These are phyloP conservation scores for Coleophora flavipennella DNA, from an alignment of 2,888 invertebrate species.

Conservation along the genomic window DNA sequence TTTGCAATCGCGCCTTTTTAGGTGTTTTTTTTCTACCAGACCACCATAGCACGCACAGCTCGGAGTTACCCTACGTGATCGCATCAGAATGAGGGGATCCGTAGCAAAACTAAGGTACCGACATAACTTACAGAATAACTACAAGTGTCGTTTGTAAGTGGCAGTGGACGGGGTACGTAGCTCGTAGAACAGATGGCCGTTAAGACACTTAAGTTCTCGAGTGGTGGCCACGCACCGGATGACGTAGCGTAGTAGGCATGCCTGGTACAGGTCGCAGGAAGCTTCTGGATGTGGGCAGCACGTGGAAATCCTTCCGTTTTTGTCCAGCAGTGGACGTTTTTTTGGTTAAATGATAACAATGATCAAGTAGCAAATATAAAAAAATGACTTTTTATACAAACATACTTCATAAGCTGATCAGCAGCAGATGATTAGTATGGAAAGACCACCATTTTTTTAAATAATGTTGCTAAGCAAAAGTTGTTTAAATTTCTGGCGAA, in stretches of 20 bases:
- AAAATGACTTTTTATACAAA: background rate
- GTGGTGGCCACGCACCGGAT: too few species aligned
- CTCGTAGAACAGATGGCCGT: background rate
- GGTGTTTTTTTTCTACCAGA: too few species aligned
- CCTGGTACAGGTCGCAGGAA: background rate
- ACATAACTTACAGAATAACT: background rate
- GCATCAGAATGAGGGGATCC: too few species aligned
- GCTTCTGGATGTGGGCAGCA: background rate
- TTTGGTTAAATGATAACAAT: background rate
- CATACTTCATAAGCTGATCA: background rate
- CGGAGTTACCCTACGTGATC: too few species aligned
- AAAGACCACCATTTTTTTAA: background rate
- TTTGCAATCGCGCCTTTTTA: too few species aligned
- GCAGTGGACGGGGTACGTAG: background rate
- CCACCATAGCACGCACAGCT: too few species aligned
- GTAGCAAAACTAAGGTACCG: too few species aligned
- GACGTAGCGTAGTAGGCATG: background rate
- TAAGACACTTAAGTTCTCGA: background rate
- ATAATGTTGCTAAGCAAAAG: too few species aligned
- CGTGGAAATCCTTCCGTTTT: background rate
- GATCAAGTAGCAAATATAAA: background rate
- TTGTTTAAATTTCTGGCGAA: too few species aligned
- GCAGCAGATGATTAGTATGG: background rate
- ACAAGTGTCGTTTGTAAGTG: background rate
- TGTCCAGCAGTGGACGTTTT: too few species aligned